A percentile compares a stretch with the other conserved stretches of the same genome.
Conservation (phyloP, 2,888 invertebrate species). For the Heliconius aoede region DNA sequence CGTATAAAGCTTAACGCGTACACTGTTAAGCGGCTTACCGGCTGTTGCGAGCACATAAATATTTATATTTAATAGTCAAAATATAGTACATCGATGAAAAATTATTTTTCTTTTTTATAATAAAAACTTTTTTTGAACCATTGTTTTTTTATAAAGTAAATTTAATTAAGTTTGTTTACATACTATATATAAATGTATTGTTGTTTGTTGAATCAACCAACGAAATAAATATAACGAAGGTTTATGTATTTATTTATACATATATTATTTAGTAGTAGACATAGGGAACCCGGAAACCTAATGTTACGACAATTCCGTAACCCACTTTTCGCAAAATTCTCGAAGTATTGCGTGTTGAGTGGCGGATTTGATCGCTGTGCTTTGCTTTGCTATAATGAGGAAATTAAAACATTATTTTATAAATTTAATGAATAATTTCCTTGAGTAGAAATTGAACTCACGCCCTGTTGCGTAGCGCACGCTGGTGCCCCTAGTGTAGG, state of each 20-base stretch:
- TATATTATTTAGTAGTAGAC: neutral
- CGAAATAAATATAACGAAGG: too few species aligned
- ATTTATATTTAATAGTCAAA: conserved; percentile 34
- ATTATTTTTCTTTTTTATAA: neutral
- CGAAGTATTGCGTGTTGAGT: too few species aligned
- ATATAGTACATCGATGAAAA: conserved; percentile 1
- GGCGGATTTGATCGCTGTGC: neutral
- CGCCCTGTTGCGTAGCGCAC: too few species aligned
- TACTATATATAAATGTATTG: too few species aligned
- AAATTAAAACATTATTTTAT: too few species aligned
- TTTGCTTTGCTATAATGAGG: neutral
- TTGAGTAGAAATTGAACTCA: neutral
- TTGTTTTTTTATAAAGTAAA: too few species aligned
- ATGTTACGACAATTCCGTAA: neutral
- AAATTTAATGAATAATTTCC: neutral
- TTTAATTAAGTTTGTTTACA: too few species aligned
- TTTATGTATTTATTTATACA: neutral
- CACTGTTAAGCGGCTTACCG: conserved; percentile 33
- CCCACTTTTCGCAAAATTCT: too few species aligned
- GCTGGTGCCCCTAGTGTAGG: too few species aligned
- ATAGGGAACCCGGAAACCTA: neutral
- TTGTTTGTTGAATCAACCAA: too few species aligned
- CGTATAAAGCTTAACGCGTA: conserved; percentile 29
- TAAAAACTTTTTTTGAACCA: neutral
- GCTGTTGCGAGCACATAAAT: conserved; percentile 28